Evolutionary conservation across 2,797 vertebrate species (phyloP).

Genomic region (Acropternis orthonyx): DNA sequence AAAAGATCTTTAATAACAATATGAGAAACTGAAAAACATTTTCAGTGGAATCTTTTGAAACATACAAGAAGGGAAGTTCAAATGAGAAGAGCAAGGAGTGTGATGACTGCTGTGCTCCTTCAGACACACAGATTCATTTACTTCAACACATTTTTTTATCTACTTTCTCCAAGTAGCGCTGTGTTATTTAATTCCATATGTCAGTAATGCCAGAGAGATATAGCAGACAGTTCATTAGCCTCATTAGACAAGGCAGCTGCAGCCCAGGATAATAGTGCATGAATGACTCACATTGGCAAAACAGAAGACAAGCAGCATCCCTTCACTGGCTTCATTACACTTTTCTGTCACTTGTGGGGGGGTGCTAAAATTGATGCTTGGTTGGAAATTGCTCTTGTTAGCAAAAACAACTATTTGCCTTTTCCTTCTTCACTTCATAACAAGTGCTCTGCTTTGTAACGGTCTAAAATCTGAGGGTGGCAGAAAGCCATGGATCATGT

Average conservation of each 20-base stretch:
- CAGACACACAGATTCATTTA: neutral
- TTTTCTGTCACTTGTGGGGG: neutral
- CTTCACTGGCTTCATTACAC: neutral
- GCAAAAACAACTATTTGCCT: neutral
- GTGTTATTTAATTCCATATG: neutral
- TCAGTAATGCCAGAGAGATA: neutral
- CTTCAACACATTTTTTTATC: neutral
- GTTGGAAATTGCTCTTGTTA: neutral
- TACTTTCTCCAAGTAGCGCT: neutral
- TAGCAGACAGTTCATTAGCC: neutral
- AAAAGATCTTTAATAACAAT: neutral
- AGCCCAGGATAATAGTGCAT: neutral
- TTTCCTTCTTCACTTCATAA: neutral
- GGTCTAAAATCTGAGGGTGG: neutral
- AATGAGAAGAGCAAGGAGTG: neutral
- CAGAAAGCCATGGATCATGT: neutral
- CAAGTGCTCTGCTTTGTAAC: neutral
- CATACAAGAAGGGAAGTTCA: neutral
- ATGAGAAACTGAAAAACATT: neutral
- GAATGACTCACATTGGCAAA: neutral
- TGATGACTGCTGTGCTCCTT: neutral
- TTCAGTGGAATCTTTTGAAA: neutral
- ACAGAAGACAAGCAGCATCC: neutral
- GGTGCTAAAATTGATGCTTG: neutral
- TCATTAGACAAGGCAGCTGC: constrained; percentile 28